These are phyloP conservation scores for Trichogramma dendrolimi DNA, from an alignment of 2,888 invertebrate species.

Conservation along the genomic window DNA sequence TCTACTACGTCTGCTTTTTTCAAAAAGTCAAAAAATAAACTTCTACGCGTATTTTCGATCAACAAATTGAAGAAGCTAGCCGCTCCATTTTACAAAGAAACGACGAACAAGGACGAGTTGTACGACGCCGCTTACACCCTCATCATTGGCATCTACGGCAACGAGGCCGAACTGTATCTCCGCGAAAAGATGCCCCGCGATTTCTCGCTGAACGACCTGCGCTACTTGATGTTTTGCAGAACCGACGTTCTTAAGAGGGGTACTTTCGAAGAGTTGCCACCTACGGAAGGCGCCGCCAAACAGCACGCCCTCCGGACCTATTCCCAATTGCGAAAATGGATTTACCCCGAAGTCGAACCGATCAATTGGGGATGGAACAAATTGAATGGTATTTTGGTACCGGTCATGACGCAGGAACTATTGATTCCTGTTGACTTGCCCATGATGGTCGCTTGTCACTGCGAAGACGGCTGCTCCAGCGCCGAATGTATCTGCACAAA, in stretches of 20 bases:
- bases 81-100: slow-evolving; percentile 26
- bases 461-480: too few relatives aligned
- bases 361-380: slow-evolving; percentile 33
- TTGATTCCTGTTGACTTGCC: too few relatives aligned
- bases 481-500: too few relatives aligned
- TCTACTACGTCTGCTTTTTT: slow-evolving; percentile 30
- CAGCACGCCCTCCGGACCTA: slow-evolving; percentile 31
- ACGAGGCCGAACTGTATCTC: slow-evolving; percentile 29
- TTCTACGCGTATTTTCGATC: slow-evolving; percentile 16
- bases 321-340: slow-evolving; percentile 33
- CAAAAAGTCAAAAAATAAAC: slow-evolving; percentile 27
- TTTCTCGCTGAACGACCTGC: slow-evolving; percentile 30
- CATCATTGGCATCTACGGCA: slow-evolving; percentile 30
- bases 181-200: slow-evolving; percentile 15
- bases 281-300: slow-evolving; percentile 33
- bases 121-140: slow-evolving; percentile 26
- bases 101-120: slow-evolving; percentile 26
- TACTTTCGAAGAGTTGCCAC: slow-evolving; percentile 29
- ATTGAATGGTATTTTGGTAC: slow-evolving; percentile 23
- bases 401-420: neutral
- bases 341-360: slow-evolving; percentile 27
- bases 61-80: slow-evolving; percentile 24
- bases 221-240: slow-evolving; percentile 31
- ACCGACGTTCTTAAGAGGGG: slow-evolving; percentile 29
- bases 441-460: too few relatives aligned